Percentiles rank a stretch among this genome's conserved stretches.
These are phyloP conservation scores for Chinchilla lanigera DNA, from an alignment of 2,113 vertebrate species.

Conservation along the genomic window DNA sequence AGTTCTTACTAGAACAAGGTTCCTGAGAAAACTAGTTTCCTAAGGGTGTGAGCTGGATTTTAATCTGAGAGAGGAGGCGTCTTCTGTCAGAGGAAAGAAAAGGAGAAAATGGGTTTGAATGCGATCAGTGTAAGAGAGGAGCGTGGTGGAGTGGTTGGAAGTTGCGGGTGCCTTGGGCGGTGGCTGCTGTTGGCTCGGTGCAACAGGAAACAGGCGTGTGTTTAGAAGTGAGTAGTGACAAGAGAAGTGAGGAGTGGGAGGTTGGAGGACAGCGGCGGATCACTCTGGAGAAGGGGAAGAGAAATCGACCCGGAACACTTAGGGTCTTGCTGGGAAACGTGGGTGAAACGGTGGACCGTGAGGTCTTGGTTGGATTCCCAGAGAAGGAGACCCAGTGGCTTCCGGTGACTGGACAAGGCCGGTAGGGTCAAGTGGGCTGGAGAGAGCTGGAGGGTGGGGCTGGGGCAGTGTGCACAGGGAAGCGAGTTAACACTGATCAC, in stretches of 20 bases:
- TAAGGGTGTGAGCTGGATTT: background rate
- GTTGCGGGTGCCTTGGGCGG: background rate
- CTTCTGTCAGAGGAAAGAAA: background rate
- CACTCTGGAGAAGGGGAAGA: conserved; percentile 28
- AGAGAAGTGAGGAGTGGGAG: background rate
- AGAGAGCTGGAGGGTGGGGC: background rate
- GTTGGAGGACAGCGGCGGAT: conserved; percentile 21
- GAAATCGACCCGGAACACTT: background rate
- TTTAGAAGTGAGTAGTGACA: background rate
- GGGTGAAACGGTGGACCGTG: background rate
- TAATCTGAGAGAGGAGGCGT: background rate
- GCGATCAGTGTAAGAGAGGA: conserved; percentile 2
- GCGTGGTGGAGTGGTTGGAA: background rate
- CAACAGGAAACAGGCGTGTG: conserved; percentile 3
- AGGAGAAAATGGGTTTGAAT: background rate
- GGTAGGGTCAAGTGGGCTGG: background rate
- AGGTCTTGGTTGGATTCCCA: background rate
- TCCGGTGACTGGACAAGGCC: background rate
- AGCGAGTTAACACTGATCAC: background rate
- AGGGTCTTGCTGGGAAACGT: background rate
- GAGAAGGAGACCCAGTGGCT: background rate
- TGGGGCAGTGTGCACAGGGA: background rate
- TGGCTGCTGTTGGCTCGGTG: background rate
- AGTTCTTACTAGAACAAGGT: background rate
- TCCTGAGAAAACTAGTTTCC: conserved; percentile 25